Base-by-base conservation (phyloP, 2,888 invertebrate genomes). In the Aleiodes testaceus region DNA sequence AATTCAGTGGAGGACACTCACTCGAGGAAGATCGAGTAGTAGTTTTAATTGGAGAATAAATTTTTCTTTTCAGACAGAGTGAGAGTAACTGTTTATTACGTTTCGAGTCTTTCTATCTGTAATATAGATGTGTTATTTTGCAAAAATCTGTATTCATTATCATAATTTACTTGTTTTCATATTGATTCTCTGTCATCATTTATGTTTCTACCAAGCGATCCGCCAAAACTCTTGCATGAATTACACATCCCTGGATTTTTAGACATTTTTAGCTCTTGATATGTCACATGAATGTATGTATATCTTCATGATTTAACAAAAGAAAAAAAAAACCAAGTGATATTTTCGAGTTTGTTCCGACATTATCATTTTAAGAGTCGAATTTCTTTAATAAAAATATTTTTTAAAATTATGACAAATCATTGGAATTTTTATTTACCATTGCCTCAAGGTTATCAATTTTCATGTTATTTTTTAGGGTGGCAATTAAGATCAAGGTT, bases 361-460 rank as follows among this genome's bases (percentile, higher is more conserved):
- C 72, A 71, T 67, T 71, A 63, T 59, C 30, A 70, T 49, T 70
- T 30, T 65, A 70, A 65, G n/a, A 59, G 59, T 45, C 22, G 22
- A 53, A 79, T 78, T 81, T 78, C 78, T 80, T 79, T 78, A 82
- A 84, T 82, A 85, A 84, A 81, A 82, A 77, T 44, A 42, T 20
- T 53, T 65, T 26, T 26, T 22, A 52, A 53, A 52, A 66, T 42
- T 45, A 52, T 11, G 22, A 36, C 16, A 36, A 12, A 26, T 26
- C 26, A 5, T 26, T 26, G 26, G 26, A 26, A 26, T 26, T 26
- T 5, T 26, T 26, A 5, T 26, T 5, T 5, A 26, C 26, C 5
- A 26, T 26, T 26, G 4, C 5, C 26, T 26, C 26, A 26, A 26
- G 26, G 26, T 26, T 26, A 26, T 26, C 1, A 26, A 0, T 26